Evolutionary conservation across 2,113 vertebrate genomes (phyloP), one percentile per base, ranked within the genome.

Genomic region (Pelodiscus sinensis): DNA sequence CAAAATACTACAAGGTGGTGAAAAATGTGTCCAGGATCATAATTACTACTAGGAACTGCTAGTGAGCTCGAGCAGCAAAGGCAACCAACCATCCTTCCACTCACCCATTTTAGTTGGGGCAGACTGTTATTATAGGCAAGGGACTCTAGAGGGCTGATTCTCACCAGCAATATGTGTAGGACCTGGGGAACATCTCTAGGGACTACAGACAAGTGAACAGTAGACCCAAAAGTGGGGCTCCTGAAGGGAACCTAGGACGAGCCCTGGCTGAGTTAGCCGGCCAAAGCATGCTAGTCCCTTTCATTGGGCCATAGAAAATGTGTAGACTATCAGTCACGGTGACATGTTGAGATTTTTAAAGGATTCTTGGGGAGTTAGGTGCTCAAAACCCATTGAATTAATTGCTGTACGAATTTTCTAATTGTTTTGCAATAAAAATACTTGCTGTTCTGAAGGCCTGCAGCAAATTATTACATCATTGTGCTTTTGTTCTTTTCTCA

Each of bases 361-460:
- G 18, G 68, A 19, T 82, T 50, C 71, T 71, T 86, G 73, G 15
- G 35, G 12, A 91, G 12, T 83, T 85, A 92, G 91, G 84, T 58
- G 35, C 73, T 50, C 38, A 88, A 94, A 93, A 87, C 56, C 91
- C 73, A 92, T 44, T 90, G 91, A 91, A 91, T 95, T 84, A 56
- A 9, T 84, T 91, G 86, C 73, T 1, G 1, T 75, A 56, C 85
- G 93, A 91, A 82, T 54, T 87, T 83, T 87, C 86, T 95, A 91
- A 95, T 89, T 90, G 90, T 68, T 88, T 51, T 87, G 65, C 86
- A 91, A 80, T 82, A 84, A 92, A 75, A 58, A 86, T 95, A 85
- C 9, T 51, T 95, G 73, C 35, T 94, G 84, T 89, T 92, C 79
- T 93, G 86, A 94, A 78, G 31, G 75, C 83, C 78, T 88, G 84